Conservation (phyloP, 2,113 vertebrate species). For the Notothenia rossii region DNA sequence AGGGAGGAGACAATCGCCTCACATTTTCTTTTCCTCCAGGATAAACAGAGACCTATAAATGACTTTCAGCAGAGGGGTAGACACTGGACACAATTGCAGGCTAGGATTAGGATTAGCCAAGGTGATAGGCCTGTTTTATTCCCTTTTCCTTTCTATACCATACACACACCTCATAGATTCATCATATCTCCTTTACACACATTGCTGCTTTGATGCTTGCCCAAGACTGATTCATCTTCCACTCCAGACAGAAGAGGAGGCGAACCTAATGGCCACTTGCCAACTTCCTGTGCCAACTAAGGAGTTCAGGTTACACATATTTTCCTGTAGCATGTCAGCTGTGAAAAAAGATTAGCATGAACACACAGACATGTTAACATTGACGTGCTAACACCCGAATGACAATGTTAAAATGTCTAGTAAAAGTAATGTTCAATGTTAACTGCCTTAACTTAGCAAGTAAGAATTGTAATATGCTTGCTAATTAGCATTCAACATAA, state of each 20-base stretch:
- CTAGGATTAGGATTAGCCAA: conserved; percentile 66
- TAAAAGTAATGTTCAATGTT: background rate
- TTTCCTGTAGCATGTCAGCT: background rate
- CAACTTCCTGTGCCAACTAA: conserved; percentile 5
- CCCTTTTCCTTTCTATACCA: conserved; percentile 14
- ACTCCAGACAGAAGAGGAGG: background rate
- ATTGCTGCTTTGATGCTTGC: conserved; percentile 13
- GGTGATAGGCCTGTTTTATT: conserved; percentile 26
- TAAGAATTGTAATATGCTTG: background rate
- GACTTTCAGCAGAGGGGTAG: conserved; percentile 34
- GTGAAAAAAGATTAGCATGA: background rate
- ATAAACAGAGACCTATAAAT: conserved; percentile 49
- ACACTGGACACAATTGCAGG: conserved; percentile 52
- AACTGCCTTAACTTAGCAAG: background rate
- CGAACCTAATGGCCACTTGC: background rate
- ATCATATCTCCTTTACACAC: conserved; percentile 1
- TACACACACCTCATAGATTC: conserved; percentile 9
- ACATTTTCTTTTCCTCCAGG: conserved; percentile 39
- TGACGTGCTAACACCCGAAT: background rate
- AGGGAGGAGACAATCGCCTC: conserved; percentile 37
- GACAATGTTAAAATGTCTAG: background rate
- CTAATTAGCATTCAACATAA: background rate
- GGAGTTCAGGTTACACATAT: background rate
- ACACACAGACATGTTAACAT: background rate
- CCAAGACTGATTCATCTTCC: background rate